A percentile compares a stretch with the other conserved stretches of the same genome.
Evolutionary conservation across 1,140 invertebrate species (phyloP).

Genomic region (Chelonus insularis): DNA sequence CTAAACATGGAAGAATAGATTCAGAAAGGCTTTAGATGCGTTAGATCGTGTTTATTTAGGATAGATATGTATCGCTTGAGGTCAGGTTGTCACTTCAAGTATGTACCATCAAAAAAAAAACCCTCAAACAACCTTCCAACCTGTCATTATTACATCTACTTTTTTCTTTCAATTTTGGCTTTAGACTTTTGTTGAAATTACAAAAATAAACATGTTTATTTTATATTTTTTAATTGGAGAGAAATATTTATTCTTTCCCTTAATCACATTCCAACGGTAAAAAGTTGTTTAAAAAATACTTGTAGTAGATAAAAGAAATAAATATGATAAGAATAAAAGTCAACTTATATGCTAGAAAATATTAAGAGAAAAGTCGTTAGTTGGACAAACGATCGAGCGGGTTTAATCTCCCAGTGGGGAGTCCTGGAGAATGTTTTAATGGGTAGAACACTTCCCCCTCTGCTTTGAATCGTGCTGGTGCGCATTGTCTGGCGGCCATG

Average conservation of each 20-base stretch:
- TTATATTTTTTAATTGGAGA: too few species aligned
- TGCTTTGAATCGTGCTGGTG: constrained; percentile 39
- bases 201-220: too few species aligned
- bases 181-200: too few species aligned
- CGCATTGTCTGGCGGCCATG: constrained; percentile 50
- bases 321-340: too few species aligned
- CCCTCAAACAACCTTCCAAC: constrained; percentile 42
- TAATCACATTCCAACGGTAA: too few species aligned
- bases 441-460: constrained; percentile 53
- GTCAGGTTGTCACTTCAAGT: constrained; percentile 56
- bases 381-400: constrained; percentile 26
- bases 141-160: constrained; percentile 50
- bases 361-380: too few species aligned
- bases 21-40: background rate
- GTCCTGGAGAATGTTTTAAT: constrained; percentile 52
- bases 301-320: too few species aligned
- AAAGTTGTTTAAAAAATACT: too few species aligned
- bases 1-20: too few species aligned
- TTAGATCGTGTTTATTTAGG: constrained; percentile 55
- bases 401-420: constrained; percentile 48
- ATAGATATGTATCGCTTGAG: constrained; percentile 58
- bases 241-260: too few species aligned
- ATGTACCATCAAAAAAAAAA: constrained; percentile 48
- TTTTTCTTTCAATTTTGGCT: constrained; percentile 19
- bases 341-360: too few species aligned